Conservation (phyloP, 2,797 vertebrate species). For the Mareca strepera region DNA sequence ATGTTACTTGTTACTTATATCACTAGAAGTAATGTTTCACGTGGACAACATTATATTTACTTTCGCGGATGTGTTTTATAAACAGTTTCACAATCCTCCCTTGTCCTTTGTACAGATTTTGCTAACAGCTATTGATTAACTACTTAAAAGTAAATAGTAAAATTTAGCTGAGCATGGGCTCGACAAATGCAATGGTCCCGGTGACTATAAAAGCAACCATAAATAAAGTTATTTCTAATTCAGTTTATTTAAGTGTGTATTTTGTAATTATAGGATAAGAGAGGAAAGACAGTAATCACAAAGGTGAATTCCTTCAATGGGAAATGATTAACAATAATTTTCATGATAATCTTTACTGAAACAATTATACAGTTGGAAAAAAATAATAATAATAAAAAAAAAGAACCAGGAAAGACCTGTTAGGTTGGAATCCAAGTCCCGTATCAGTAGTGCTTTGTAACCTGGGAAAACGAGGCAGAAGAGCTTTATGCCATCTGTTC, state of each 20-base stretch:
- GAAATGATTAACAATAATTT: neutral
- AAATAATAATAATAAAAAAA: neutral
- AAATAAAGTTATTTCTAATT: constrained; percentile 7
- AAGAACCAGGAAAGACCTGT: neutral
- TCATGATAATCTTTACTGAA: neutral
- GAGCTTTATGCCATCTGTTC: constrained; percentile 31
- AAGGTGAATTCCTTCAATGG: neutral
- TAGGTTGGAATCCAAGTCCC: neutral
- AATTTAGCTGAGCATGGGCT: constrained; percentile 25
- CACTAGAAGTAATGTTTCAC: constrained; percentile 53
- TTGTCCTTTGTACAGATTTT: constrained; percentile 67
- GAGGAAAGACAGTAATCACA: neutral
- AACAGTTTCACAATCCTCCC: constrained; percentile 65
- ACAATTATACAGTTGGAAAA: neutral
- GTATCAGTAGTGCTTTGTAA: neutral
- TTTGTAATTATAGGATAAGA: neutral
- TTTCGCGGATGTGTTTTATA: constrained; percentile 48
- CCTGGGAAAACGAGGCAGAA: constrained; percentile 4
- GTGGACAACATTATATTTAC: constrained; percentile 38
- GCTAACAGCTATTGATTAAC: constrained; percentile 49
- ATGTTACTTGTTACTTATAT: neutral
- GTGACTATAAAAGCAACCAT: constrained; percentile 13
- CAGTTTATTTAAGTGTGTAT: neutral
- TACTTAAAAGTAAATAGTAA: constrained; percentile 65
- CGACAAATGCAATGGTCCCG: neutral